phyloP scores from a whole-genome alignment of 2,113 vertebrate species.

The Rissa tridactyla region DNA sequence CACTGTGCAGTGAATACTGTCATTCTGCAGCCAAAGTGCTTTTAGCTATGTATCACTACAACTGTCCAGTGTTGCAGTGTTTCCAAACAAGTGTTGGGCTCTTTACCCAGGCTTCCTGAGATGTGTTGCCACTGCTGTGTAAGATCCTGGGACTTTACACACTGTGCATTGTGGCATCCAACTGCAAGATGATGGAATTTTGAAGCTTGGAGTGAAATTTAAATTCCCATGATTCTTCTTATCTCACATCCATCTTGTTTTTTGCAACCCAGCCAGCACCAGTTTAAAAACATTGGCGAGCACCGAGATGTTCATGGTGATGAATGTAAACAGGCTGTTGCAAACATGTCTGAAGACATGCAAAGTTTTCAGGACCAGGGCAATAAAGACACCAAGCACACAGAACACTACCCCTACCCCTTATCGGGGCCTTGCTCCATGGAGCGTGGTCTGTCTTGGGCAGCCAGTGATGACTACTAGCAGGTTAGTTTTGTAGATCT shows the following conservation, averaged over 20 bases:
- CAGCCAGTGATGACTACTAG: not conserved
- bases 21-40: not conserved
- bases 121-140: not conserved
- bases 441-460: accelerated
- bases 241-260: not conserved
- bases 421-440: not conserved
- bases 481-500: not conserved
- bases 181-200: constrained; percentile 8
- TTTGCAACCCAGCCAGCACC: constrained; percentile 5
- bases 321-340: constrained; percentile 40
- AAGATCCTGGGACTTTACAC: not conserved
- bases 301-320: not conserved
- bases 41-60: not conserved
- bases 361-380: not conserved
- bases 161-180: not conserved
- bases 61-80: not conserved
- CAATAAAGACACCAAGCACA: not conserved
- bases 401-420: not conserved
- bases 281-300: constrained; percentile 46
- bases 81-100: not conserved
- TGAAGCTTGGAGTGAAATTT: constrained; percentile 31
- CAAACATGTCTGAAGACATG: constrained; percentile 11
- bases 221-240: constrained; percentile 31
- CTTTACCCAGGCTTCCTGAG: not conserved
- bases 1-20: not conserved